Base-by-base conservation (phyloP, 2,888 invertebrate genomes). In the Xestia sexstrigata region DNA sequence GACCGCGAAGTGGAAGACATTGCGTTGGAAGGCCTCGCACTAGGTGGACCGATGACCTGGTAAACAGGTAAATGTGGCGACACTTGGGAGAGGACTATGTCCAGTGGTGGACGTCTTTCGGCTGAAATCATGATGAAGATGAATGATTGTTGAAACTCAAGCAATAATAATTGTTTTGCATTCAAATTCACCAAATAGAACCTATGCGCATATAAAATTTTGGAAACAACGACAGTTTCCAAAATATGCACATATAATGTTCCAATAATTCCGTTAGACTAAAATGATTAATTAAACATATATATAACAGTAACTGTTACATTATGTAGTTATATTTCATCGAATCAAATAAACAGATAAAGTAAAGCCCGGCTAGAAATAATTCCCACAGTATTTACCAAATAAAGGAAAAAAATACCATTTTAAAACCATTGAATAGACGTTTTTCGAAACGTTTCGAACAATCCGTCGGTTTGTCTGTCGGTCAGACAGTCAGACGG, bases 401-500 rank as follows among this genome's bases (percentile, higher is more conserved):
- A 83, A 74, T 58, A 79, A 78, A 68, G 0, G 2, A 77, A 67
- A 60, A 78, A 67, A 7, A 63, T 26, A 15, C 23, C n/a, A 66
- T 70, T 70, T 79, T 58, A 77, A 76, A 78, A 78, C 66, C 67
- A 82, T 84, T 87, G 78, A 87, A 89, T 87, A 76, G 81, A 84
- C 78, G 80, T 87, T 87, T 84, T 84, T 87, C 78, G 74, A 82
- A 74, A 81, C 76, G 72, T 77, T 79, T 74, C 67, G 71, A 86
- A 88, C 86, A 89, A 89, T 89, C 89, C 86, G 82, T 87, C 84
- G 86, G 80, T 78, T 65, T 76, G 81, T 83, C 81, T 86, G 82
- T 78, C 76, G 78, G 87, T 89, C 86, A 85, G 88, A 89, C 89
- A 82, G 91, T 87, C 91, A 88, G 89, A 89, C 90, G 82, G 91